Evolutionary conservation across 1,140 invertebrate species (phyloP).

Genomic region (Lutraria rhynchaena): DNA sequence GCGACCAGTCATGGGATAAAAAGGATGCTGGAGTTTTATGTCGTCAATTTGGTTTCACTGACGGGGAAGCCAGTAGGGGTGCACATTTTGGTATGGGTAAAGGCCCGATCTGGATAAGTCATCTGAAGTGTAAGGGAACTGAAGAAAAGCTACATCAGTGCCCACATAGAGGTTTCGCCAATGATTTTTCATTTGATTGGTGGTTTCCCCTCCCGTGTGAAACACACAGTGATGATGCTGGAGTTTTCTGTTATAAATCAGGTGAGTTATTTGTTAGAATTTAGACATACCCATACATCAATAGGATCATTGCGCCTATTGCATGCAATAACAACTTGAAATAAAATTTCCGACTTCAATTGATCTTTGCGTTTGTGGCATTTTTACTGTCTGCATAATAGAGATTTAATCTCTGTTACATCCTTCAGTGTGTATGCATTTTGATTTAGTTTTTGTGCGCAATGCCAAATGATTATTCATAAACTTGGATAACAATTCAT

Average conservation of each 20-base stretch:
- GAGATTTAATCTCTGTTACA: too few species aligned
- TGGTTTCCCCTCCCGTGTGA: slow-evolving; percentile 50
- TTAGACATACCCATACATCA: too few species aligned
- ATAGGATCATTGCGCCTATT: too few species aligned
- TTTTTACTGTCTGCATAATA: too few species aligned
- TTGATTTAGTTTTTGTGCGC: too few species aligned
- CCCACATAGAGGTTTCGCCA: slow-evolving; percentile 68
- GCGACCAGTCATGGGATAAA: slow-evolving; percentile 69
- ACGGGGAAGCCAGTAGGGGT: slow-evolving; percentile 63
- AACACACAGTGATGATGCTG: slow-evolving; percentile 71
- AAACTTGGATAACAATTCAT: too few species aligned
- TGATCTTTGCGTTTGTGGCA: too few species aligned
- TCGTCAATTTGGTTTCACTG: slow-evolving; percentile 65
- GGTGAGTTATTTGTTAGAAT: slow-evolving; percentile 1
- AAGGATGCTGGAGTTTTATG: slow-evolving; percentile 70
- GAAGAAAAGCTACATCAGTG: slow-evolving; percentile 70
- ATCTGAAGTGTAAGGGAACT: slow-evolving; percentile 70
- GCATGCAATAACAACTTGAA: too few species aligned
- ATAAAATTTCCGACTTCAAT: too few species aligned
- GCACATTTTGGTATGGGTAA: slow-evolving; percentile 66
- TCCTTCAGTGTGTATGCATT: too few species aligned
- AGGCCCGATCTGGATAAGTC: slow-evolving; percentile 72
- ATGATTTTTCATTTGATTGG: slow-evolving; percentile 41
- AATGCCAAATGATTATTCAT: too few species aligned
- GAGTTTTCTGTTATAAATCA: slow-evolving; percentile 65